Percentiles rank a stretch among this genome's conserved stretches.
phyloP scores from a whole-genome alignment of 2,113 vertebrate genomes.

The Serilophus lunatus region DNA sequence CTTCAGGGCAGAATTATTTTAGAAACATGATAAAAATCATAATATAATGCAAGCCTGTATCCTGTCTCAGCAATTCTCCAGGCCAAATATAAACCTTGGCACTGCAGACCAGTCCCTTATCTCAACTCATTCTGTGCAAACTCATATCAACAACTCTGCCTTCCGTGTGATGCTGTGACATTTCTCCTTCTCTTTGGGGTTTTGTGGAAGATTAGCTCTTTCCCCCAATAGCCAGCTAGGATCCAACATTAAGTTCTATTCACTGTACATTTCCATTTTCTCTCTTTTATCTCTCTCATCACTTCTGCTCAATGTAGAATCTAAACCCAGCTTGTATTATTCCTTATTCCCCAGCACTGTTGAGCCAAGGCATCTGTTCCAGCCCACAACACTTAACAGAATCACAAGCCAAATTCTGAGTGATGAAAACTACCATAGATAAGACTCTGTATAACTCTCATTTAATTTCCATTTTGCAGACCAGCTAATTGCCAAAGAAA shows the following conservation, averaged over 20 bases:
- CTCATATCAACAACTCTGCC: background rate
- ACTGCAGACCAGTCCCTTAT: background rate
- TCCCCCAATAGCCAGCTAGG: background rate
- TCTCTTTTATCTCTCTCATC: background rate
- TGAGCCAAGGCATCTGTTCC: conserved; percentile 49
- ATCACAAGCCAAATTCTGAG: background rate
- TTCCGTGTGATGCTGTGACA: background rate
- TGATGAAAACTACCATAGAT: background rate
- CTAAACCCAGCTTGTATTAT: conserved; percentile 13
- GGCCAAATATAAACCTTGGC: background rate
- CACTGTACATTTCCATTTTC: background rate
- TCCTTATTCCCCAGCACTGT: background rate
- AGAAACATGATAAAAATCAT: conserved; percentile 1
- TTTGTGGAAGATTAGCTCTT: background rate
- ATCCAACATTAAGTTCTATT: background rate
- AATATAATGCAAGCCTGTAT: background rate
- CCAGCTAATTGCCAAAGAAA: background rate
- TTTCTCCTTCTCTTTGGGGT: background rate
- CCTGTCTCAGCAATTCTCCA: background rate
- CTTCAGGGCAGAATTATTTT: conserved; percentile 22
- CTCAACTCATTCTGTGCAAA: background rate
- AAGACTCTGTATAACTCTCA: background rate
- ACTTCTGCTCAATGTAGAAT: background rate
- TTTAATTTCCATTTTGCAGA: background rate
- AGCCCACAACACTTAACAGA: conserved; percentile 21